Base-by-base conservation (phyloP, 2,888 invertebrate genomes). In the Pyrgus malvae region DNA sequence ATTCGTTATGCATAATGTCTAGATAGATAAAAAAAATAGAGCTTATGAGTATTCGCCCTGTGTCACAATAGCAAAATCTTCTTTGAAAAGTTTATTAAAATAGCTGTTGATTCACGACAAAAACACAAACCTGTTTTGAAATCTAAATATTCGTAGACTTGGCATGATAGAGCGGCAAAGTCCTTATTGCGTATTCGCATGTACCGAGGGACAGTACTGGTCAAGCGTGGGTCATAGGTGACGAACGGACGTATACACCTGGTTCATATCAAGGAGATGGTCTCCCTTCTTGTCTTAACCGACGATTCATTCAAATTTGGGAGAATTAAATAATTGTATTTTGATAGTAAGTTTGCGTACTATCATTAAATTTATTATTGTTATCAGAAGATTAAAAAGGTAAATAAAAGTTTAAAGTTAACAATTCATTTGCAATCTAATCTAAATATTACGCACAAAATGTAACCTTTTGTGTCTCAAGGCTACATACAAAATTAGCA, bases 181-280 rank as follows among this genome's bases (percentile, higher is more conserved):
- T 37, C 27, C 37, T 37, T 37, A 44, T 50, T 50, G 50, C 50
- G 37, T 44, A 51, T 51, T 51, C 51, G 51, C 51, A 35, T 42
- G 38, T 21, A 29, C 25, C 23, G 42, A 53, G 45, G 65, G 66
- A 62, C 62, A 45, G 61, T 56, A 67, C 70, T 80, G 82, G 87
- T 84, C 84, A 80, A 72, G 74, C 85, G 66, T 70, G 87, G 89
- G 89, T 89, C 89, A 89, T 70, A 87, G 89, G 89, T 89, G 83
- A 86, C 78, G 72, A 89, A 89, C 89, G 88, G 87, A 78, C 85
- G 38, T 57, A 63, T 70, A 63, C 66, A 74, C 76, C 85, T 80
- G 83, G 80, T 78, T 78, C 67, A 37, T 62, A 67, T 64, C 65
- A 65, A 61, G 64, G 65, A 66, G 60, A 59, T 63, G 58, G 61